A percentile compares a stretch with the other conserved stretches of the same genome.
phyloP scores from a whole-genome alignment of 1,140 invertebrate genomes.

The Tribolium madens region DNA sequence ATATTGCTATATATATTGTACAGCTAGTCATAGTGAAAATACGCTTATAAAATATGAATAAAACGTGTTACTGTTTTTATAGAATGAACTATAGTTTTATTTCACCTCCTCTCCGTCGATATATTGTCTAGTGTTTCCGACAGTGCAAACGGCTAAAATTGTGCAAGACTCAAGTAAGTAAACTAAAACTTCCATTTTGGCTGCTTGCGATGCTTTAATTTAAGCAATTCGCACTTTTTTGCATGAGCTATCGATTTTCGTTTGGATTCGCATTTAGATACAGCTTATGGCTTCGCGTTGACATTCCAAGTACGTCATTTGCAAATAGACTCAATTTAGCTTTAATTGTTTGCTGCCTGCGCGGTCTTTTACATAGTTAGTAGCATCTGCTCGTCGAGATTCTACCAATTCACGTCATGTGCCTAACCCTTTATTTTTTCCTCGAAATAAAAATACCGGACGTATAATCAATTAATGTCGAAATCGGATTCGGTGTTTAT shows the following conservation, averaged over 20 bases:
- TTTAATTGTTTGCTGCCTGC: conserved; percentile 11
- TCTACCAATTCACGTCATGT: neutral
- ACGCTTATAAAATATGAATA: conserved; percentile 66
- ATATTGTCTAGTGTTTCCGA: conserved; percentile 23
- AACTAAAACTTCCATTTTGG: neutral
- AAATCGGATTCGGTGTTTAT: conserved; percentile 16
- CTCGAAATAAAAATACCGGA: conserved; percentile 6
- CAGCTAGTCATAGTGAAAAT: conserved; percentile 67
- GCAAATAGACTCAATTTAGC: conserved; percentile 27
- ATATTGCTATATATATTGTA: conserved; percentile 66
- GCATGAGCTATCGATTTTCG: conserved; percentile 31
- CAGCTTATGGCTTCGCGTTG: neutral
- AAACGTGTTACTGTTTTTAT: conserved; percentile 66
- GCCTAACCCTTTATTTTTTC: neutral
- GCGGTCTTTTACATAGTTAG: conserved; percentile 2
- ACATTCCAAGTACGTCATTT: conserved; percentile 13
- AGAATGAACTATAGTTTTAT: conserved; percentile 63
- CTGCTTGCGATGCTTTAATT: neutral
- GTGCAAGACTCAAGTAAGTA: too few relatives aligned
- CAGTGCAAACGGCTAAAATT: conserved; percentile 8
- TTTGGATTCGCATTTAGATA: conserved; percentile 25
- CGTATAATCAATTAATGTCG: conserved; percentile 29
- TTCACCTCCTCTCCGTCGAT: conserved; percentile 36
- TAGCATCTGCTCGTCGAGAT: neutral
- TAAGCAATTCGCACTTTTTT: conserved; percentile 17